These are phyloP conservation scores for Nematostella vectensis DNA, from an alignment of 92 coral and sea anemone species.

Conservation along the genomic window DNA sequence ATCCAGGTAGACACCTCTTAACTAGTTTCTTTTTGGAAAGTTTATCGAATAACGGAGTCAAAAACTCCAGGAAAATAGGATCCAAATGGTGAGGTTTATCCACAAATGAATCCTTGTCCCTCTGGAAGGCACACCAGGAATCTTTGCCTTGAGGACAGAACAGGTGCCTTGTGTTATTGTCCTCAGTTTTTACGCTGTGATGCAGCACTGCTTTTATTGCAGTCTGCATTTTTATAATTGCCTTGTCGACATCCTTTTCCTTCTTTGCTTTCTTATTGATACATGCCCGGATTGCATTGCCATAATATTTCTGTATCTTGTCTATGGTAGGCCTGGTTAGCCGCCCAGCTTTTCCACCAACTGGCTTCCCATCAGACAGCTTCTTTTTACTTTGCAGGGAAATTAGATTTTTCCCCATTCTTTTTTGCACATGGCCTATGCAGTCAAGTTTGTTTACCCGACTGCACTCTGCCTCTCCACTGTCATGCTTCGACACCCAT, in stretches of 20 bases:
- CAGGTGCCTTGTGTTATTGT: constrained; percentile 8
- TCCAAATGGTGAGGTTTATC: too few species aligned
- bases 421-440: constrained; percentile 22
- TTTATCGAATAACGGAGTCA: neutral
- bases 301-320: constrained; percentile 21
- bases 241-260: constrained; percentile 8
- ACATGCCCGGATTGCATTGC: constrained; percentile 17
- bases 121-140: constrained; percentile 19
- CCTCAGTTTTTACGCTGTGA: constrained; percentile 8
- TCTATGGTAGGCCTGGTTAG: constrained; percentile 18
- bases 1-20: constrained; percentile 28
- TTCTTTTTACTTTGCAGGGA: constrained; percentile 15
- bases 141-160: constrained; percentile 14
- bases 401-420: constrained; percentile 16
- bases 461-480: constrained; percentile 25
- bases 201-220: constrained; percentile 29
- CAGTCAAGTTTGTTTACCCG: constrained; percentile 14
- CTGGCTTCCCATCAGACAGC: constrained; percentile 20
- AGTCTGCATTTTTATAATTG: constrained; percentile 20
- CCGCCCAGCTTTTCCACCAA: constrained; percentile 9
- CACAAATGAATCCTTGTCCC: too few species aligned
- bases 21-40: constrained; percentile 15
- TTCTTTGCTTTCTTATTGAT: constrained; percentile 8
- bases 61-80: neutral
- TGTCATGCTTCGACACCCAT: constrained; percentile 27